Conservation (phyloP, 2,113 vertebrate species). For the Corythoichthys haematopterus region DNA sequence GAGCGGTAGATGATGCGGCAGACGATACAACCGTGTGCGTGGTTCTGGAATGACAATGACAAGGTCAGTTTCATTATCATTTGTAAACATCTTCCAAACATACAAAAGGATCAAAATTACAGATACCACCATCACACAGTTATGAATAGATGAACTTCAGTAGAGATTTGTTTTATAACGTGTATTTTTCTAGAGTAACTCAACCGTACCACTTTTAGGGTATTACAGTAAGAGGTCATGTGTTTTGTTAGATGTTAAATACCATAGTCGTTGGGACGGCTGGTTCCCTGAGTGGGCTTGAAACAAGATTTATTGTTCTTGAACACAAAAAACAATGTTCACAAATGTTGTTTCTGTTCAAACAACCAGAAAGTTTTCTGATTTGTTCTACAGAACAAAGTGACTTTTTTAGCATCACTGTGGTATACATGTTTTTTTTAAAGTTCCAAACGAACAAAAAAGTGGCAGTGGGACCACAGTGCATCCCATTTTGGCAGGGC, state of each 20-base stretch:
- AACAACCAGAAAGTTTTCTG: neutral
- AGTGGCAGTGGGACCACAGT: neutral
- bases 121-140: too few species aligned
- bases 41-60: constrained; percentile 74
- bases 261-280: neutral
- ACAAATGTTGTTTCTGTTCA: neutral
- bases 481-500: constrained; percentile 15
- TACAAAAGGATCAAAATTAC: too few species aligned
- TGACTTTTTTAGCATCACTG: neutral
- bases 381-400: constrained; percentile 2
- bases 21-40: constrained; percentile 78
- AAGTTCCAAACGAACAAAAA: neutral
- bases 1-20: constrained; percentile 89
- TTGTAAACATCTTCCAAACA: too few species aligned
- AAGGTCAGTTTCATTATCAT: too few species aligned
- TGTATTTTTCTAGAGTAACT: neutral
- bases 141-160: too few species aligned
- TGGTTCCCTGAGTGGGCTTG: neutral
- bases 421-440: neutral
- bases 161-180: neutral
- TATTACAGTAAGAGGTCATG: neutral
- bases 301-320: neutral
- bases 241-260: neutral
- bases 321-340: neutral
- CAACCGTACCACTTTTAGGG: neutral